Percentiles rank a stretch among this genome's conserved stretches.
phyloP scores from a whole-genome alignment of 2,113 vertebrate genomes.

The Tetraodon nigroviridis region DNA sequence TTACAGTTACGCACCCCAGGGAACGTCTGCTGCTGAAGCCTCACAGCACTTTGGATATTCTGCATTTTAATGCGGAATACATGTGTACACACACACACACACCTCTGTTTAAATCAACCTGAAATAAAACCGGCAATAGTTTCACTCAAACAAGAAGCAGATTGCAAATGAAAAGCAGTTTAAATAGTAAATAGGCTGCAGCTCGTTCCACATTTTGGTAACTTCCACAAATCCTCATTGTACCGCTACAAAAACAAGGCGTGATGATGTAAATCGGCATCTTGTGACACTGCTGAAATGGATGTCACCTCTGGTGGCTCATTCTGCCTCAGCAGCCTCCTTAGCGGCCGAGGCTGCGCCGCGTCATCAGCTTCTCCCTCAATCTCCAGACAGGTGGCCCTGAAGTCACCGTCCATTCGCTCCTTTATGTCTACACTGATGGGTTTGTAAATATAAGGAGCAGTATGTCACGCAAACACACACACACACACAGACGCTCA shows the following conservation, averaged over 20 bases:
- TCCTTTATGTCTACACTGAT: slow-evolving; percentile 58
- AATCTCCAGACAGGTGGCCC: slow-evolving; percentile 57
- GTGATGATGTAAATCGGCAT: slow-evolving; percentile 9
- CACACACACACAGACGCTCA: slow-evolving; percentile 33
- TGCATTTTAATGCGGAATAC: background rate
- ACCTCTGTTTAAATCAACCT: background rate
- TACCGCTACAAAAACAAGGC: background rate
- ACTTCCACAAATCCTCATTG: background rate
- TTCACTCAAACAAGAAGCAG: too few relatives aligned
- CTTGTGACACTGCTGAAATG: too few relatives aligned
- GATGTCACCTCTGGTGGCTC: slow-evolving; percentile 22
- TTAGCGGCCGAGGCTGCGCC: slow-evolving; percentile 25
- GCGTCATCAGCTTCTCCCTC: slow-evolving; percentile 38
- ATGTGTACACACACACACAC: background rate
- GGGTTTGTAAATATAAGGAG: slow-evolving; percentile 72
- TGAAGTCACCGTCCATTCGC: slow-evolving; percentile 71
- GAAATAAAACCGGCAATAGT: too few relatives aligned
- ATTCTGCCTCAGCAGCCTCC: slow-evolving; percentile 20
- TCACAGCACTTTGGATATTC: background rate
- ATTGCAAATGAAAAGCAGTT: too few relatives aligned
- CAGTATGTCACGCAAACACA: slow-evolving; percentile 44
- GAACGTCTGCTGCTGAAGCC: too few relatives aligned
- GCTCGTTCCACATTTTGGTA: too few relatives aligned
- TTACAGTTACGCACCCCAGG: too few relatives aligned
- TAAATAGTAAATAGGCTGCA: too few relatives aligned